Percentiles rank a stretch among this genome's conserved stretches.
Conservation (phyloP, 2,797 vertebrate species). For the Phrynocephalus vlangalii region DNA sequence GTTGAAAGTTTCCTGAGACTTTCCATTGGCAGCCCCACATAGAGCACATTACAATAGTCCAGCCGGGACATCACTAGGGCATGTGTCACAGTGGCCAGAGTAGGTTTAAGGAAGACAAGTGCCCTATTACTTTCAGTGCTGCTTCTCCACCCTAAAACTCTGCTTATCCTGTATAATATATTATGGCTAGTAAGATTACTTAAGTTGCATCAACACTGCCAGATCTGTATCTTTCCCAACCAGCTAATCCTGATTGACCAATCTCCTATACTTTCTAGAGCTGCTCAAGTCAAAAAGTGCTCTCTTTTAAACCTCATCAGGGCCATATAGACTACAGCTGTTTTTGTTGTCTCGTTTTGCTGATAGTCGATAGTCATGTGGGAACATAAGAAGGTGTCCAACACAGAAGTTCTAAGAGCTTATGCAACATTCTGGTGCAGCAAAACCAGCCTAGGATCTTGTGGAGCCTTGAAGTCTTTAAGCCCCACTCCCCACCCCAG, state of each 20-base stretch:
- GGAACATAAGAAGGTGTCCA: not conserved
- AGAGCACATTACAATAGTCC: too few relatives aligned
- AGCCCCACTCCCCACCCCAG: too few relatives aligned
- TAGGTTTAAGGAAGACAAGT: too few relatives aligned
- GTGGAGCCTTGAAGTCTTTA: too few relatives aligned
- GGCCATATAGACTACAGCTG: not conserved
- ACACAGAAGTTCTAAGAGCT: too few relatives aligned
- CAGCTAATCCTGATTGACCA: constrained; percentile 11
- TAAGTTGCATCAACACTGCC: not conserved
- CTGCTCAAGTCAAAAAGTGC: not conserved
- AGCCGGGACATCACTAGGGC: too few relatives aligned
- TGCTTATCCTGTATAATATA: not conserved
- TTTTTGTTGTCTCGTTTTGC: not conserved
- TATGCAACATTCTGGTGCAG: too few relatives aligned
- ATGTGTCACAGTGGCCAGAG: too few relatives aligned
- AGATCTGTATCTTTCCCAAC: not conserved
- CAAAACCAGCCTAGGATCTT: too few relatives aligned
- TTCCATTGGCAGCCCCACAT: too few relatives aligned
- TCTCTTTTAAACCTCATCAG: not conserved
- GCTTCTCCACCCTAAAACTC: not conserved
- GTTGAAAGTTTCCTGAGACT: too few relatives aligned
- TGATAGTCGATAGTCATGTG: not conserved
- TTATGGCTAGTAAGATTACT: not conserved
- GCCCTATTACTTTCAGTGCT: not conserved
- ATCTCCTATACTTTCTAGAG: not conserved